Conservation (phyloP, 2,888 invertebrate genomes). For the Xestoiulus laeticollis region DNA sequence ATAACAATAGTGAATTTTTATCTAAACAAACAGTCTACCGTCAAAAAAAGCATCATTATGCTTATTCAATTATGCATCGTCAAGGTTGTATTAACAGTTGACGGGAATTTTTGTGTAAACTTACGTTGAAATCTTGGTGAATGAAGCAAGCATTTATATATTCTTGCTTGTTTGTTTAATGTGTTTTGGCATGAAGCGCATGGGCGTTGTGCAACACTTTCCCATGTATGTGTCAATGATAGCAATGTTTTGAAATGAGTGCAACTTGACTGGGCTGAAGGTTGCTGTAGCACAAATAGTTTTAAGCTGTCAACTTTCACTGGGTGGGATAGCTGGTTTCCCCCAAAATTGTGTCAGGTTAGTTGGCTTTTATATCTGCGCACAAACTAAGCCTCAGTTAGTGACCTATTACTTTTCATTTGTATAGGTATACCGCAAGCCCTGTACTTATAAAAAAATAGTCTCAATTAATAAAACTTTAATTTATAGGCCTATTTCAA, state of each 20-base stretch:
- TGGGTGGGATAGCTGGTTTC: neutral
- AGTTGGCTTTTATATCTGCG: neutral
- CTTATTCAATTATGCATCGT: no score
- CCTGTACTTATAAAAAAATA: neutral
- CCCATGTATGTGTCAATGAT: neutral
- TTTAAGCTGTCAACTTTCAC: neutral
- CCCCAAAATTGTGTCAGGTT: neutral
- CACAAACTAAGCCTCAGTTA: neutral
- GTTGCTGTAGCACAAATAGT: neutral
- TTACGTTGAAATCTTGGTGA: no score
- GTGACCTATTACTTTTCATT: neutral
- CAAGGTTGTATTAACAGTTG: no score
- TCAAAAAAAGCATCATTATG: no score
- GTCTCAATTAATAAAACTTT: neutral
- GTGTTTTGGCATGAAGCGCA: no score
- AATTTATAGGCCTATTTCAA: neutral
- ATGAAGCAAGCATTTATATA: no score
- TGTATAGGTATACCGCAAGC: neutral
- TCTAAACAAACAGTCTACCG: no score
- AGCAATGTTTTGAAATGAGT: slow-evolving; percentile 5
- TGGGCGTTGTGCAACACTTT: neutral
- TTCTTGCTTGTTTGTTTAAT: no score
- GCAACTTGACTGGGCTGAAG: neutral
- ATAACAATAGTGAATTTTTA: no score
- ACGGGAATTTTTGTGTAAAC: no score